Evolutionary conservation across 92 coral and sea anemone species (phyloP).

Genomic region (Meandrina meandrites): DNA sequence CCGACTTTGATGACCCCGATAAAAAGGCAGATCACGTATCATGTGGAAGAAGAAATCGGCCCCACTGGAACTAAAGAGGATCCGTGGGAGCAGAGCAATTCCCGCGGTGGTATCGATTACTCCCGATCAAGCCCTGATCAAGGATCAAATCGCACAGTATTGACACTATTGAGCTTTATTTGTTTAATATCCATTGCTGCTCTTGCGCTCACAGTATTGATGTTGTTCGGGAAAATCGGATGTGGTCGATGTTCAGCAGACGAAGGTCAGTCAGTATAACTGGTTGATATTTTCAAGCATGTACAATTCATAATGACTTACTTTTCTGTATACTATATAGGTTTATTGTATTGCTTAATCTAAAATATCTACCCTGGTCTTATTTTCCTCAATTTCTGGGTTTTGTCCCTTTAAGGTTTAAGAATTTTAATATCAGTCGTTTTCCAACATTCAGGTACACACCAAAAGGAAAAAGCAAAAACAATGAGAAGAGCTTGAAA

Average conservation of each 20-base stretch:
- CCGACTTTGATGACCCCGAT: not conserved
- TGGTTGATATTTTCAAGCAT: not conserved
- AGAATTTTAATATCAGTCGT: not conserved
- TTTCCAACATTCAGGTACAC: not conserved
- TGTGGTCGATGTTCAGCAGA: not conserved
- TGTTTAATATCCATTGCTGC: slow-evolving; percentile 15
- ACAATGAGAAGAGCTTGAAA: not conserved
- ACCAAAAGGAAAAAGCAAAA: not conserved
- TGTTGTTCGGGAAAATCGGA: slow-evolving; percentile 26
- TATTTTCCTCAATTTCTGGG: not conserved
- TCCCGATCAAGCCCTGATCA: not conserved
- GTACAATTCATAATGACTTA: not conserved
- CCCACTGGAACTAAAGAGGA: not conserved
- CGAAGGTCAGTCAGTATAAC: not conserved
- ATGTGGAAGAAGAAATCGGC: slow-evolving; percentile 13
- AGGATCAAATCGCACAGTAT: slow-evolving; percentile 11
- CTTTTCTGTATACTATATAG: not conserved
- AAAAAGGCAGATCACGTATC: slow-evolving; percentile 28
- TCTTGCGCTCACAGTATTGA: not conserved
- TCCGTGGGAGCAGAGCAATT: not conserved
- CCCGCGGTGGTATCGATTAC: not conserved
- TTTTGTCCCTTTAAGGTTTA: not conserved
- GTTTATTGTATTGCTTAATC: not conserved
- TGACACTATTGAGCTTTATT: not conserved
- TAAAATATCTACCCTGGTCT: not conserved